Evolutionary conservation across 2,888 invertebrate species (phyloP).

Genomic region (Matsumyia berberina): DNA sequence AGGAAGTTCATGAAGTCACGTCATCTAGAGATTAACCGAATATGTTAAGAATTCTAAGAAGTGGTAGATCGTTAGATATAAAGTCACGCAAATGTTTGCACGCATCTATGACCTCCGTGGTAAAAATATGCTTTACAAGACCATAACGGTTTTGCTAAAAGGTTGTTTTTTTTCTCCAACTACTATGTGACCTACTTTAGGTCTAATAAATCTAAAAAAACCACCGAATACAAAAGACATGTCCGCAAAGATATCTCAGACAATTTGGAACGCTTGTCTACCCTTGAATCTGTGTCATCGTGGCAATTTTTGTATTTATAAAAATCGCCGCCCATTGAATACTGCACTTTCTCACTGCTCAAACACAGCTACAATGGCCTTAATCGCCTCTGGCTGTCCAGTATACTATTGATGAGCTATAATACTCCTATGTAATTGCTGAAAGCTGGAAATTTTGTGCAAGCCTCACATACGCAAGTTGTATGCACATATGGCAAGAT

Average conservation of each 20-base stretch:
- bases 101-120: neutral
- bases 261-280: neutral
- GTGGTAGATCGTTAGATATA: neutral
- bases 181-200: constrained; percentile 13
- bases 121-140: too few relatives aligned
- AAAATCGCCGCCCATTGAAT: neutral
- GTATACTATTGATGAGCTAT: constrained; percentile 19
- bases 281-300: constrained; percentile 11
- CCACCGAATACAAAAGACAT: constrained; percentile 9
- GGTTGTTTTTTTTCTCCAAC: neutral
- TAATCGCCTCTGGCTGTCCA: constrained; percentile 18
- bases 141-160: neutral
- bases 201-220: constrained; percentile 10
- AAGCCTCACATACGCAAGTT: constrained; percentile 32
- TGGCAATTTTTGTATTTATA: constrained; percentile 7
- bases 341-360: neutral
- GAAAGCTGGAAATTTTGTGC: constrained; percentile 21
- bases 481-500: constrained; percentile 50
- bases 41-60: constrained; percentile 31
- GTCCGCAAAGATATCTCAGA: constrained; percentile 17
- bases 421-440: neutral
- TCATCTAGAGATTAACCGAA: neutral
- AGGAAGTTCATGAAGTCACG: constrained; percentile 42
- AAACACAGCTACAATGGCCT: constrained; percentile 12
- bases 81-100: constrained; percentile 34